Evolutionary conservation across 2,113 vertebrate species (phyloP).

Genomic region (Equus przewalskii): DNA sequence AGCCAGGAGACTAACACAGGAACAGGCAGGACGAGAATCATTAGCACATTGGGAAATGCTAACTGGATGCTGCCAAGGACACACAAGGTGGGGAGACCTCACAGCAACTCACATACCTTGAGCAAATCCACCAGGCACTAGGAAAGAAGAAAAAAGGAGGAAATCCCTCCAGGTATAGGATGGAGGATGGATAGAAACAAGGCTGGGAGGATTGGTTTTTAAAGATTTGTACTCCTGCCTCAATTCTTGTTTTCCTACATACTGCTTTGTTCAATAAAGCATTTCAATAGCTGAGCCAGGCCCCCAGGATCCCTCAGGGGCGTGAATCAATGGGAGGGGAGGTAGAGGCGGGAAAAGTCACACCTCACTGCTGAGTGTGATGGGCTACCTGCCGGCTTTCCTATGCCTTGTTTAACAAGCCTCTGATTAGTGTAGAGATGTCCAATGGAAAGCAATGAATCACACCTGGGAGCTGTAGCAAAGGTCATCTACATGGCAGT

Average conservation of each 20-base stretch:
- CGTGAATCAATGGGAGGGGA: conserved; percentile 38
- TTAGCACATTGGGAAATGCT: conserved; percentile 12
- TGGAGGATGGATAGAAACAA: not conserved
- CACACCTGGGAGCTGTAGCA: not conserved
- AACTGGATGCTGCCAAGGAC: not conserved
- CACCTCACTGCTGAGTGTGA: conserved; percentile 47
- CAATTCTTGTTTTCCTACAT: conserved; percentile 33
- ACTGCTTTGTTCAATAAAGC: conserved; percentile 40
- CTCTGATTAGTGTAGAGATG: conserved; percentile 24
- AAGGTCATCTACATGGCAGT: not conserved
- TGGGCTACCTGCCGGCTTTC: conserved; percentile 42
- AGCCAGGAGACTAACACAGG: conserved; percentile 4
- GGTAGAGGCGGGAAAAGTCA: not conserved
- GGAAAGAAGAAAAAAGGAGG: not conserved
- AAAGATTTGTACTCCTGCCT: conserved; percentile 23
- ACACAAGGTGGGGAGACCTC: not conserved
- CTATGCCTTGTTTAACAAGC: conserved; percentile 61
- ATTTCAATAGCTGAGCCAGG: conserved; percentile 33
- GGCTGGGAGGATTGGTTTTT: not conserved
- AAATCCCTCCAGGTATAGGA: not conserved
- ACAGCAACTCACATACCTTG: not conserved
- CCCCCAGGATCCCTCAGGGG: not conserved
- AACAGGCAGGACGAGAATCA: not conserved
- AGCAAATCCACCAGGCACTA: not conserved
- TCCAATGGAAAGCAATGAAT: not conserved